phyloP scores from a whole-genome alignment of 2,888 invertebrate species.

The Ctena decussata region DNA sequence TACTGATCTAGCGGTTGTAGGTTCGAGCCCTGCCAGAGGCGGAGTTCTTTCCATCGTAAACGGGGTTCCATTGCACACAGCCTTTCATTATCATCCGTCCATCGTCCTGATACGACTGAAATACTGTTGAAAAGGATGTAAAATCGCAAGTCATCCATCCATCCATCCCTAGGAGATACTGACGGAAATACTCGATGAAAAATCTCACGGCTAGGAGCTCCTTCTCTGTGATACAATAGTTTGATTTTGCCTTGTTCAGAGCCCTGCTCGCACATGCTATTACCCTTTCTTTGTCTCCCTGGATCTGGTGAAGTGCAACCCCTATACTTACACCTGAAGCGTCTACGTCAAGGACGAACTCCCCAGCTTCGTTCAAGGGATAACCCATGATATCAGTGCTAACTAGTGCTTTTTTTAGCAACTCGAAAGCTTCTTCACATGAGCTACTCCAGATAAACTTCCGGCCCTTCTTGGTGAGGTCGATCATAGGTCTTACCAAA shows the following conservation, averaged over 20 bases:
- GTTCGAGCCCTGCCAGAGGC: no score
- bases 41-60: no score
- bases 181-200: conserved; percentile 34
- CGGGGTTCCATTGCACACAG: no score
- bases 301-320: conserved; percentile 11
- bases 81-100: no score
- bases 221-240: conserved; percentile 27
- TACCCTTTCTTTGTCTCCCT: conserved; percentile 16
- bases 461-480: no score
- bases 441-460: background rate
- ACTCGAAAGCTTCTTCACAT: background rate
- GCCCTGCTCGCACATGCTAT: conserved; percentile 26
- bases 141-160: no score
- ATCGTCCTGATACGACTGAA: no score
- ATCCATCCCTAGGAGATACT: no score
- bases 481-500: no score
- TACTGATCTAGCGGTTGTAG: no score
- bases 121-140: no score
- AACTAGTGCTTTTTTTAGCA: background rate
- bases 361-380: conserved; percentile 11
- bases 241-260: conserved; percentile 25
- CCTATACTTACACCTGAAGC: conserved; percentile 35
- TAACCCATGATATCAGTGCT: no score
- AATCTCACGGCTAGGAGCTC: conserved; percentile 25
- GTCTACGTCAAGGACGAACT: conserved; percentile 56